These are phyloP conservation scores for Artibeus jamaicensis DNA, from an alignment of 2,797 vertebrate genomes.

Conservation along the genomic window DNA sequence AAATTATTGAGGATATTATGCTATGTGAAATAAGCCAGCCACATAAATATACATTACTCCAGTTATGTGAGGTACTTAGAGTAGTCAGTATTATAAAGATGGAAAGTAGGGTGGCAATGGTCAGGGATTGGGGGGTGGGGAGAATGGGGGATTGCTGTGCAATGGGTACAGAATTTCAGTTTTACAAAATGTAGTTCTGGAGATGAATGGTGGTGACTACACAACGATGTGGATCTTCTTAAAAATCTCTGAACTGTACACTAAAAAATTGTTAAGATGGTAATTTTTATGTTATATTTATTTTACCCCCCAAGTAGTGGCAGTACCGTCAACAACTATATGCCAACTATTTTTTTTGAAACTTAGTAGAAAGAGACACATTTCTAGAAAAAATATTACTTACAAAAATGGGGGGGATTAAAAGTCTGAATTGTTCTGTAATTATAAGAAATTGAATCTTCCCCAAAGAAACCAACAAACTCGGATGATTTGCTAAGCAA, in stretches of 20 bases:
- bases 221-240: not conserved
- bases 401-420: slow-evolving; percentile 39
- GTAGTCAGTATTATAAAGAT: not conserved
- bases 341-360: slow-evolving; percentile 32
- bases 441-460: slow-evolving; percentile 65
- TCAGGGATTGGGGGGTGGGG: not conserved
- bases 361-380: slow-evolving; percentile 3
- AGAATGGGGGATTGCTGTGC: not conserved
- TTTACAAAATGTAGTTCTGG: too few relatives aligned
- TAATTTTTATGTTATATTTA: not conserved
- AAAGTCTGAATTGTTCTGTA: slow-evolving; percentile 52
- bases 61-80: not conserved
- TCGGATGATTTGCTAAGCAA: slow-evolving; percentile 39
- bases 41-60: not conserved
- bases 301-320: not conserved
- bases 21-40: not conserved
- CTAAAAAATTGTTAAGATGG: not conserved
- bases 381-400: slow-evolving; percentile 52
- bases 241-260: not conserved
- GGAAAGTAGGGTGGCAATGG: not conserved
- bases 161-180: too few relatives aligned
- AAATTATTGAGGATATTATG: too few relatives aligned
- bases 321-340: not conserved
- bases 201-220: not conserved
- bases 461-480: slow-evolving; percentile 32